Conservation (phyloP, 2,797 vertebrate species). For the Rhinophrynus dorsalis region DNA sequence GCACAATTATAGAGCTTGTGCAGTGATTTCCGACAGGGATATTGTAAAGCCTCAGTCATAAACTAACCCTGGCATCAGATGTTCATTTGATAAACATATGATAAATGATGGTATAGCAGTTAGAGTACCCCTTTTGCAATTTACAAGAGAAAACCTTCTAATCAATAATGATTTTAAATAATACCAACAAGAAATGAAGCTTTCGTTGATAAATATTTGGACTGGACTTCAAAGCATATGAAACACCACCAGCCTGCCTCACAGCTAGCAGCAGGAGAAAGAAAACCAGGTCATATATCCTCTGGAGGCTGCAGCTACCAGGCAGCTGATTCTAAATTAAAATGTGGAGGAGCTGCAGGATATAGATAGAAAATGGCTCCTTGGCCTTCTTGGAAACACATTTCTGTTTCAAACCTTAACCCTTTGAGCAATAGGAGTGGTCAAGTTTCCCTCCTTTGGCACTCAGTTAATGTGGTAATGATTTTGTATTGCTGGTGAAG, state of each 20-base stretch:
- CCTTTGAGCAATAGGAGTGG: no score
- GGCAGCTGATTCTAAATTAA: conserved; percentile 32
- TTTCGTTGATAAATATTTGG: conserved; percentile 42
- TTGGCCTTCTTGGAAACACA: neutral
- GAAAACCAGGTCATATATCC: conserved; percentile 47
- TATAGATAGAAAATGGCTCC: conserved; percentile 5
- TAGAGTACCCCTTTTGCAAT: no score
- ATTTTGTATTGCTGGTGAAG: no score
- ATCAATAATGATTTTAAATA: neutral
- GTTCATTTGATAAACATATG: no score
- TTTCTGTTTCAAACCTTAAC: no score
- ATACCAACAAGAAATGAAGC: conserved; percentile 4
- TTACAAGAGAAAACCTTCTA: neutral
- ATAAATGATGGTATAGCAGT: no score
- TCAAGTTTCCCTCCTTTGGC: no score
- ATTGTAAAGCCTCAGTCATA: no score
- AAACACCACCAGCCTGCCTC: conserved; percentile 34
- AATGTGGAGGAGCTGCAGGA: conserved; percentile 6
- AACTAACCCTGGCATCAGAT: no score
- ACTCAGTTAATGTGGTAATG: no score
- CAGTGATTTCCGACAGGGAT: no score
- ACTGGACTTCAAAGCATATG: conserved; percentile 36
- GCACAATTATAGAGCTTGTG: no score
- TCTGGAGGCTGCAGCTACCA: conserved; percentile 34
- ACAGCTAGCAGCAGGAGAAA: conserved; percentile 44